A percentile compares a stretch with the other conserved stretches of the same genome.
Evolutionary conservation across 1,140 invertebrate genomes (phyloP).

Genomic region (Zaprionus inermis): DNA sequence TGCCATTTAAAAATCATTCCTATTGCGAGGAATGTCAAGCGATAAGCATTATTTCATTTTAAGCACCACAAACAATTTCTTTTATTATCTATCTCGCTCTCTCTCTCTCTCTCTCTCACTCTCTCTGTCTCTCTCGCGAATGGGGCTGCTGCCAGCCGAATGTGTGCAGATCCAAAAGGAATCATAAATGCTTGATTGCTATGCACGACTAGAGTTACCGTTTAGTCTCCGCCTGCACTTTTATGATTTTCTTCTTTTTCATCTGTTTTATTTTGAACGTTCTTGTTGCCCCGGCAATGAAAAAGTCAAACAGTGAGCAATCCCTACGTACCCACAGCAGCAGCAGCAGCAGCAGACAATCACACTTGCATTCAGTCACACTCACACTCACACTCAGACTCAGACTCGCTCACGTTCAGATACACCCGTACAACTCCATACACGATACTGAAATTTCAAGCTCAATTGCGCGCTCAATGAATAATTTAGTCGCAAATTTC

Average conservation of each 20-base stretch:
- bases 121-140: not conserved
- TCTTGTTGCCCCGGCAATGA: slow-evolving; percentile 32
- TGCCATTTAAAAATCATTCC: not conserved
- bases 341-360: slow-evolving; percentile 8
- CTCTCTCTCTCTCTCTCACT: no score
- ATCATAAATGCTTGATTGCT: slow-evolving; percentile 33
- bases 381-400: not conserved
- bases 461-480: slow-evolving; percentile 77
- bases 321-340: slow-evolving; percentile 39
- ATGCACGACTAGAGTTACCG: slow-evolving; percentile 35
- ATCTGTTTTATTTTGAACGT: slow-evolving; percentile 18
- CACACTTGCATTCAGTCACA: slow-evolving; percentile 21
- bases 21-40: not conserved
- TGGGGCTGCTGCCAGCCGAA: no score
- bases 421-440: not conserved
- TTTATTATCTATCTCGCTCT: not conserved
- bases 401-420: not conserved
- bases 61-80: slow-evolving; percentile 6
- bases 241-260: slow-evolving; percentile 1
- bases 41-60: slow-evolving; percentile 1
- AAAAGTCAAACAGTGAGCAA: slow-evolving; percentile 38
- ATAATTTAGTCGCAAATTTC: slow-evolving; percentile 78
- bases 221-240: slow-evolving; percentile 1
- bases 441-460: slow-evolving; percentile 56
- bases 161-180: not conserved